Conservation (phyloP, 2,888 invertebrate genomes). For the Crepidodera aurea region DNA sequence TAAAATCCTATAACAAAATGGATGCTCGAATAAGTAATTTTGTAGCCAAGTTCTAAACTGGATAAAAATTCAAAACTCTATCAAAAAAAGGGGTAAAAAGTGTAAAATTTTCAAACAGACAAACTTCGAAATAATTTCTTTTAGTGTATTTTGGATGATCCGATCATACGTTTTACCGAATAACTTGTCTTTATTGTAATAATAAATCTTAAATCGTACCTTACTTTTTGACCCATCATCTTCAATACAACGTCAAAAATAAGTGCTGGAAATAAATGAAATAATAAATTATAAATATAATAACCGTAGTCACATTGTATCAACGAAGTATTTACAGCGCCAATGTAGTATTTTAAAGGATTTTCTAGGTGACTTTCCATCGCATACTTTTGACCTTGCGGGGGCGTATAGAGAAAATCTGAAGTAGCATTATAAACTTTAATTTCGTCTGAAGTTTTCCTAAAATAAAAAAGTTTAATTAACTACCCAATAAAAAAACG, state of each 20-base stretch:
- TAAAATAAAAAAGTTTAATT: not conserved
- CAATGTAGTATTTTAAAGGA: not conserved
- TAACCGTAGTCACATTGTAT: not conserved
- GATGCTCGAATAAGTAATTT: too few species aligned
- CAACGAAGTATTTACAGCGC: not conserved
- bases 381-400: not conserved
- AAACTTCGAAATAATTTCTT: too few species aligned
- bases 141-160: too few species aligned
- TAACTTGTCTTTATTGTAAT: too few species aligned
- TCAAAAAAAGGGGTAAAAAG: too few species aligned
- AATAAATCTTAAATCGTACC: too few species aligned
- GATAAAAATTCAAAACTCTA: too few species aligned
- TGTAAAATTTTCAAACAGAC: too few species aligned
- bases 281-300: not conserved
- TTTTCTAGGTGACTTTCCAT: not conserved
- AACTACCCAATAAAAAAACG: not conserved
- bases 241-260: not conserved
- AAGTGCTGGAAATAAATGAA: not conserved
- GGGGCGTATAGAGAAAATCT: not conserved
- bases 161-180: too few species aligned
- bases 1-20: not conserved
- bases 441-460: slow-evolving; percentile 1
- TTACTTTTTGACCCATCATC: not conserved
- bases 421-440: slow-evolving; percentile 1
- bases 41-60: too few species aligned